phyloP scores from a whole-genome alignment of 2,113 vertebrate species.

The Mesoclemmys tuberculata region DNA sequence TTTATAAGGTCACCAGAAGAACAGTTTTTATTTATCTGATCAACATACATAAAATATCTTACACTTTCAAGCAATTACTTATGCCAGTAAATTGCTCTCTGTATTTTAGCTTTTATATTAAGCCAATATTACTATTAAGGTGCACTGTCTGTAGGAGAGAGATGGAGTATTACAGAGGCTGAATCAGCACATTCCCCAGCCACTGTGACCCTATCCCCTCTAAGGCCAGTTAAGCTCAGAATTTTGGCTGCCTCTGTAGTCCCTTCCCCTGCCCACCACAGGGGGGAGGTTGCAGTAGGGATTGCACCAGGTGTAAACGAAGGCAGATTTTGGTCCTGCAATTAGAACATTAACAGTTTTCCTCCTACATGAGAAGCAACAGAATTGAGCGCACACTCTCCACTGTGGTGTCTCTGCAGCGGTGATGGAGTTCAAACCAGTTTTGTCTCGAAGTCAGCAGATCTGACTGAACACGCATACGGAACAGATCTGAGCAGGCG shows the following conservation, averaged over 20 bases:
- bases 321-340: too few relatives aligned
- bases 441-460: neutral
- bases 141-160: neutral
- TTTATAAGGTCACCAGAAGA: neutral
- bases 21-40: conserved; percentile 49
- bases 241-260: neutral
- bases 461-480: neutral
- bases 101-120: neutral
- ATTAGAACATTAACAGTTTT: neutral
- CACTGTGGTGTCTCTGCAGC: neutral
- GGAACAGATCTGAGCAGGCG: neutral
- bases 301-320: neutral
- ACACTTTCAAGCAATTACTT: conserved; percentile 27
- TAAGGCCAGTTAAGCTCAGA: neutral
- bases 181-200: neutral
- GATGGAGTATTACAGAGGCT: neutral
- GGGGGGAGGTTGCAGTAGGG: neutral
- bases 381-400: neutral
- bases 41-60: neutral
- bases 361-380: neutral
- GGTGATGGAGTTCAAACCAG: neutral
- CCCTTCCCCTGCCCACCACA: neutral
- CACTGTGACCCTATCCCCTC: accelerated
- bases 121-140: neutral
- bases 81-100: neutral